Percentiles rank a stretch among this genome's conserved stretches.
These are phyloP conservation scores for Halocynthia aurantium DNA, from an alignment of 23 tunicate genomes.

Conservation along the genomic window DNA sequence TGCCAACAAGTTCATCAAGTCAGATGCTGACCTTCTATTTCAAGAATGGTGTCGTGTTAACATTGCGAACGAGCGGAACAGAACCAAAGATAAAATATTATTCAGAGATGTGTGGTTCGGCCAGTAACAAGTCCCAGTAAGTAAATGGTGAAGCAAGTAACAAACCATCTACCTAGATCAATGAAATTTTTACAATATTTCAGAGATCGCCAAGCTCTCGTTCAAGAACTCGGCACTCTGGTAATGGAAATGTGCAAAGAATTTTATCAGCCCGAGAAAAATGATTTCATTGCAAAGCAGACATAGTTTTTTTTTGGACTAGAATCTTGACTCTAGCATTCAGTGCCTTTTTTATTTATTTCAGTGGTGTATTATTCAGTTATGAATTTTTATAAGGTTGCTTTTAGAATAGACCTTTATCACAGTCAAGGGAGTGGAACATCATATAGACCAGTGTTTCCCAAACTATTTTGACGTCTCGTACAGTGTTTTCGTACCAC, in stretches of 20 bases:
- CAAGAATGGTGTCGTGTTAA: conserved; percentile 59
- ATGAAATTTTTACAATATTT: not conserved
- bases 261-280: conserved; percentile 71
- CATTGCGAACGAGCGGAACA: conserved; percentile 84
- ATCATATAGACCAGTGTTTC: too few species aligned
- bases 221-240: conserved; percentile 42
- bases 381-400: too few species aligned
- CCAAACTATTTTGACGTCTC: too few species aligned
- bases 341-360: too few species aligned
- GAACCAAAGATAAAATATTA: conserved; percentile 96
- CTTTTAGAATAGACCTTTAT: too few species aligned
- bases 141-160: too few species aligned
- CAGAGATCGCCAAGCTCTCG: conserved; percentile 27
- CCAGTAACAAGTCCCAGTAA: too few species aligned
- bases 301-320: not conserved
- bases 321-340: too few species aligned
- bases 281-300: conserved; percentile 52
- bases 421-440: too few species aligned
- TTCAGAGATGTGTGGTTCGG: conserved; percentile 36
- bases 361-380: too few species aligned
- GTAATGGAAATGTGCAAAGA: conserved; percentile 33
- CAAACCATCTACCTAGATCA: not conserved
- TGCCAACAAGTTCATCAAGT: conserved; percentile 53
- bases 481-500: too few species aligned
- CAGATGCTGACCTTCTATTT: conserved; percentile 94